Base-by-base conservation (phyloP, 2,797 vertebrate genomes). In the Allenopithecus nigroviridis region DNA sequence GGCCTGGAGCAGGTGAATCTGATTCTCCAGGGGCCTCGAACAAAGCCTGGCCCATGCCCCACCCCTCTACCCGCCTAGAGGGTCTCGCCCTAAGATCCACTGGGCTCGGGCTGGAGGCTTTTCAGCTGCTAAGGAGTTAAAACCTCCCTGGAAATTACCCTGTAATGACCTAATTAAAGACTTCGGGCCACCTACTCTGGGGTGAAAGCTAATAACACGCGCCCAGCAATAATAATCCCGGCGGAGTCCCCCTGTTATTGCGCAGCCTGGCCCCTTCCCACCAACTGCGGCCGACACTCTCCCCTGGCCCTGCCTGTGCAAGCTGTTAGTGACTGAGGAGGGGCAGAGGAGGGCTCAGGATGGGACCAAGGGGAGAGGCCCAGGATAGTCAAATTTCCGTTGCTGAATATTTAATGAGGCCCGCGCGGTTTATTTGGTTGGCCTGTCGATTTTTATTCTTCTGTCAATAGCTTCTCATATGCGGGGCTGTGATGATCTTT, bases 401-500 rank as follows among this genome's bases (percentile, higher is more conserved):
- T 99, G 99, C 99, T 99, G 99, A 99, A 99, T 99, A 99, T 99
- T 99, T 99, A 99, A 99, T 99, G 99, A 99, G 99, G 99, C 99
- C 99, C 99, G 99, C 98, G 98, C 99, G 99, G 99, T 99, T 99
- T 99, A 99, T 99, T 99, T 99, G 99, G 99, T 99, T 99, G 99
- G 99, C 99, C 99, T 99, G 99, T 99, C 99, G 99, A 99, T 99
- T 99, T 99, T 99, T 99, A 99, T 99, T 99, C 99, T 99, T 99
- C 99, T 99, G 99, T 99, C 99, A 99, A 99, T 99, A 99, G 99
- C 99, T 98, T 99, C 99, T 99, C 99, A 99, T 99, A 99, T 99
- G 99, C 99, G 99, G 99, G 99, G 99, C 98, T 97, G 99, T 99
- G 99, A 99, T 99, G 99, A 99, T 99, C 99, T 99, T 99, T 99